Percentiles rank a stretch among this genome's conserved stretches.
Conservation (phyloP, 2,113 vertebrate genomes). For the Pachypanchax playfairii region DNA sequence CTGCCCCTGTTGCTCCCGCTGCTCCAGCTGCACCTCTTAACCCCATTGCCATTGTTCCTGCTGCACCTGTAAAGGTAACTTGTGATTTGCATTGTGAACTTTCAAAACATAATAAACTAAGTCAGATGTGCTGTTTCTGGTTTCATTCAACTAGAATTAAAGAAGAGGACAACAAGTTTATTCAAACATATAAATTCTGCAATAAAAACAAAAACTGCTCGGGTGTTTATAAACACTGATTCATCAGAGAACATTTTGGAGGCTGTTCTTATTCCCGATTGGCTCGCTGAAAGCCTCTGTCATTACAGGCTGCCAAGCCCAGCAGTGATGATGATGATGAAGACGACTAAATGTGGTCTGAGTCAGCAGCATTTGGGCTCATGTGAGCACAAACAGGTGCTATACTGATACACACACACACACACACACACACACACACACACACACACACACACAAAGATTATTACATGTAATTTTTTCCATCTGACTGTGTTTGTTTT, state of each 20-base stretch:
- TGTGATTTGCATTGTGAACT: neutral
- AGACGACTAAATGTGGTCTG: constrained; percentile 45
- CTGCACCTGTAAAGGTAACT: constrained; percentile 32
- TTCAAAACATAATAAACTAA: neutral
- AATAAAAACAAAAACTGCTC: constrained; percentile 13
- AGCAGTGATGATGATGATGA: constrained; percentile 60
- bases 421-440: neutral
- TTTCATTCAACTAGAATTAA: neutral
- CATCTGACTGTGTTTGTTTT: constrained; percentile 2
- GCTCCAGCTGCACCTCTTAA: neutral
- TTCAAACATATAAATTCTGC: constrained; percentile 11
- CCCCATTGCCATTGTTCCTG: neutral
- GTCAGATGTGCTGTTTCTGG: too few relatives aligned
- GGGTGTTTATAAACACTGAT: neutral
- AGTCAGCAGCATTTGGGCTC: constrained; percentile 36
- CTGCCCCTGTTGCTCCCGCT: neutral
- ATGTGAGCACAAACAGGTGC: constrained; percentile 20
- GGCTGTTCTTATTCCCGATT: constrained; percentile 20
- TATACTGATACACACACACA: neutral
- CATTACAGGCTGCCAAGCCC: constrained; percentile 52
- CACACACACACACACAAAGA: neutral
- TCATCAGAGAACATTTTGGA: constrained; percentile 13
- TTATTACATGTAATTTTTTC: neutral
- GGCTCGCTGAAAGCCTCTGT: constrained; percentile 45
- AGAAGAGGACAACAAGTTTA: constrained; percentile 19